Conservation (phyloP, 1,140 invertebrate genomes). For the Sinella curviseta region DNA sequence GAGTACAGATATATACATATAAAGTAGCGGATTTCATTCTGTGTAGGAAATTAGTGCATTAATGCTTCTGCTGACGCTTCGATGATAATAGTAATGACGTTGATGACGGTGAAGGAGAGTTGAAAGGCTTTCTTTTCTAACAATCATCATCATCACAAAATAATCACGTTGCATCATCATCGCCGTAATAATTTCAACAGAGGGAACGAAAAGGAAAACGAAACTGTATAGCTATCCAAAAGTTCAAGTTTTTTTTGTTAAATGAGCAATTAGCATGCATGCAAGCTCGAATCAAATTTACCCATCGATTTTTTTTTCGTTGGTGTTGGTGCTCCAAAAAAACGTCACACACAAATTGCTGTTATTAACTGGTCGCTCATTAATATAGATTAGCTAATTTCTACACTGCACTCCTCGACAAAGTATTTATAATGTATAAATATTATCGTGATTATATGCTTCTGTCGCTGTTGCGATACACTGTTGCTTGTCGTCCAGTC, state of each 20-base stretch:
- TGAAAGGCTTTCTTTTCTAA: not conserved
- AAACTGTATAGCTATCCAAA: not conserved
- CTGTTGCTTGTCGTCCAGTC: too few relatives aligned
- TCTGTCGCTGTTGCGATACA: too few relatives aligned
- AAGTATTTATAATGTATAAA: too few relatives aligned
- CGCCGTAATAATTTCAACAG: conserved; percentile 12
- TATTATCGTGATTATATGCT: too few relatives aligned
- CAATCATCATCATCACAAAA: conserved; percentile 19
- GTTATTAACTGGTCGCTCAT: conserved; percentile 15
- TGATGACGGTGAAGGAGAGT: conserved; percentile 2
- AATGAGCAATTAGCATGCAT: conserved; percentile 20
- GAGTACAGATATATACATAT: too few relatives aligned
- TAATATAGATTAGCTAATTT: conserved; percentile 24
- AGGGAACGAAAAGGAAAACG: not conserved
- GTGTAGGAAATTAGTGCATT: not conserved
- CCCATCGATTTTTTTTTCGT: not conserved
- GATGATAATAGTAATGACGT: conserved; percentile 16
- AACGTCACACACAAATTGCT: not conserved
- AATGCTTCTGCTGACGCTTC: not conserved
- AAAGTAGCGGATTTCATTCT: too few relatives aligned
- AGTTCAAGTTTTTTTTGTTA: too few relatives aligned
- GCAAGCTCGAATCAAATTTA: conserved; percentile 21
- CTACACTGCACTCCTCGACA: not conserved
- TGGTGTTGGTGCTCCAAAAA: not conserved
- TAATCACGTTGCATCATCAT: conserved; percentile 2